Evolutionary conservation across 2,888 invertebrate species (phyloP), one percentile per base, ranked within the genome.

Genomic region (Lacanobia oleracea): DNA sequence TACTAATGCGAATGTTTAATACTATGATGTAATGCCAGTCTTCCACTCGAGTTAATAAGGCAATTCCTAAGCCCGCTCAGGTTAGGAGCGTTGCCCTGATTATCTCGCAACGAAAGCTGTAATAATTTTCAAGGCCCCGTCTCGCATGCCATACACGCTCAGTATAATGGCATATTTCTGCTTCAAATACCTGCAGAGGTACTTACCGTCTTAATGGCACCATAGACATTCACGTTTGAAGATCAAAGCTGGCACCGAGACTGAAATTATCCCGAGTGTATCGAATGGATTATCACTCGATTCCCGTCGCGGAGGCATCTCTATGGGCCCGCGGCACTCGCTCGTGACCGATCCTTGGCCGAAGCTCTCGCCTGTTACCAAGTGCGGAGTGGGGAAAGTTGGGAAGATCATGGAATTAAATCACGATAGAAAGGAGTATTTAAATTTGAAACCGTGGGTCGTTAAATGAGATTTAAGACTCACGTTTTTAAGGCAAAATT

Each of bases 211-310:
- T 75, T 81, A 86, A 86, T 86, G 78, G 65, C 67, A 65, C 59
- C 71, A 62, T 77, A 85, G 72, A 79, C 71, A 77, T 79, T 79
- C 73, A 86, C 74, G 85, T 81, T 71, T 66, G 64, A 77, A 80
- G 79, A 86, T 86, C 83, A 86, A 86, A 86, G 87, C 79, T 73
- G 65, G 71, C 68, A 57, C 84, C 84, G 83, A 79, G 76, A 57
- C 79, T 80, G 70, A 81, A 84, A 84, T 86, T 88, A 86, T 89
- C 86, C 87, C 75, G 84, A 87, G 89, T 91, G 90, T 88, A 85
- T 83, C 93, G 87, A 93, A 92, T 93, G 89, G 91, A 92, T 91
- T 91, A 88, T 85, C 81, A 82, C 85, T 87, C 84, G 89, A 88
- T 88, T 90, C 89, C 91, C 87, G 87, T 86, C 88, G 80, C 70